A percentile compares a stretch with the other conserved stretches of the same genome.
Conservation (phyloP, 2,888 invertebrate species). For the Calephelis perditalis region DNA sequence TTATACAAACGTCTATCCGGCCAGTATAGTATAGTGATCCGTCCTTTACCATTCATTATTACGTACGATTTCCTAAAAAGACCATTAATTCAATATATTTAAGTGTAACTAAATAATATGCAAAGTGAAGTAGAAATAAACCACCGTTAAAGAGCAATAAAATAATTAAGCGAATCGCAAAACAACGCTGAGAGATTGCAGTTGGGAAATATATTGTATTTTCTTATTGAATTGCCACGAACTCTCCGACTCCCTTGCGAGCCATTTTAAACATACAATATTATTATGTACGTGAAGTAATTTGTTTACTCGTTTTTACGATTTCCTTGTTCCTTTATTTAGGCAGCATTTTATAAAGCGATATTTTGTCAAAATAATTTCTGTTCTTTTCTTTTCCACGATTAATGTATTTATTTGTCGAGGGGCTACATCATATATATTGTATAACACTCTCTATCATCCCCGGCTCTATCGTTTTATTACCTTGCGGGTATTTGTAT, state of each 20-base stretch:
- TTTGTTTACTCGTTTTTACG: conserved; percentile 6
- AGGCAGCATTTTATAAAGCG: not conserved
- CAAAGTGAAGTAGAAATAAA: not conserved
- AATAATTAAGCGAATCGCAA: not conserved
- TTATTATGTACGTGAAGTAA: not conserved
- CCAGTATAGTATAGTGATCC: too few species aligned
- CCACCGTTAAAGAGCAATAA: conserved; percentile 1
- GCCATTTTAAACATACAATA: conserved; percentile 5
- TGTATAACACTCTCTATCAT: too few species aligned
- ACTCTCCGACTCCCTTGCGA: not conserved
- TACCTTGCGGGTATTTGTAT: too few species aligned
- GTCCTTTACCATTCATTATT: too few species aligned
- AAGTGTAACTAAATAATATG: too few species aligned
- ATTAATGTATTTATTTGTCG: too few species aligned
- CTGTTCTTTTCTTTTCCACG: too few species aligned
- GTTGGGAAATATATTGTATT: conserved; percentile 6
- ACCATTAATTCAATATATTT: too few species aligned
- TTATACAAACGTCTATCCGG: too few species aligned
- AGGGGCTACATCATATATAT: too few species aligned
- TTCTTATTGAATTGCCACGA: conserved; percentile 3
- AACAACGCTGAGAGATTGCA: not conserved
- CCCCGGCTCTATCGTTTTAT: too few species aligned
- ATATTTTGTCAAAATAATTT: not conserved
- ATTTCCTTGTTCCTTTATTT: not conserved
- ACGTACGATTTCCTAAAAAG: too few species aligned